These are phyloP conservation scores for Anabas testudineus DNA, from an alignment of 2,797 vertebrate species.

Conservation along the genomic window DNA sequence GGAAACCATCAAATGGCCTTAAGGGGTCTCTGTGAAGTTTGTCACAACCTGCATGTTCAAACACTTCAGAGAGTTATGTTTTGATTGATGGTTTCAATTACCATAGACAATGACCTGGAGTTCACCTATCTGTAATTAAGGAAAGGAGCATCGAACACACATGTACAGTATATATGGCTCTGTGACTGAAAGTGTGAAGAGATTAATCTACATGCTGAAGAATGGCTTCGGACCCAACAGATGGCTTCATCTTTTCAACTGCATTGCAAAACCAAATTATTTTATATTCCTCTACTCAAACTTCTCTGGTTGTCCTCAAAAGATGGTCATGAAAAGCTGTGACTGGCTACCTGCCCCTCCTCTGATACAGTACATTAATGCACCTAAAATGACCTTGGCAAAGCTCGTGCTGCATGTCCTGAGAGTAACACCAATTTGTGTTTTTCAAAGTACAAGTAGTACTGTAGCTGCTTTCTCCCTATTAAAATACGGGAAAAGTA, in stretches of 20 bases:
- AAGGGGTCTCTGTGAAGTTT: not conserved
- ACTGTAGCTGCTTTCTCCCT: not conserved
- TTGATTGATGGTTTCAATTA: not conserved
- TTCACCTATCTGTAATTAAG: not conserved
- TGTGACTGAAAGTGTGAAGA: no score
- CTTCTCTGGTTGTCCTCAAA: slow-evolving; percentile 7
- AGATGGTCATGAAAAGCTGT: slow-evolving; percentile 14
- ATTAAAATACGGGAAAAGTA: no score
- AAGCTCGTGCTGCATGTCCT: slow-evolving; percentile 8
- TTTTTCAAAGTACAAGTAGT: no score
- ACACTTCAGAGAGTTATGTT: not conserved
- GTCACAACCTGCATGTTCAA: not conserved
- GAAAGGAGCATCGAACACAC: not conserved
- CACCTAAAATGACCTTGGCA: slow-evolving; percentile 32
- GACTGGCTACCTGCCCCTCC: not conserved
- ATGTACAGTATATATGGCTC: no score
- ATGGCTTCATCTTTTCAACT: slow-evolving; percentile 28
- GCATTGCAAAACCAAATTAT: slow-evolving; percentile 4
- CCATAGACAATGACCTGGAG: not conserved
- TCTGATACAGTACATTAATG: slow-evolving; percentile 3
- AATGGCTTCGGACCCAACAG: slow-evolving; percentile 24
- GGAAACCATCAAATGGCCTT: no score
- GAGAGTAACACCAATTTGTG: not conserved
- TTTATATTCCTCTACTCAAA: slow-evolving; percentile 6
- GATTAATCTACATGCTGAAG: not conserved